Evolutionary conservation across 2,797 vertebrate species (phyloP).

Genomic region (Epinephelus awoara): DNA sequence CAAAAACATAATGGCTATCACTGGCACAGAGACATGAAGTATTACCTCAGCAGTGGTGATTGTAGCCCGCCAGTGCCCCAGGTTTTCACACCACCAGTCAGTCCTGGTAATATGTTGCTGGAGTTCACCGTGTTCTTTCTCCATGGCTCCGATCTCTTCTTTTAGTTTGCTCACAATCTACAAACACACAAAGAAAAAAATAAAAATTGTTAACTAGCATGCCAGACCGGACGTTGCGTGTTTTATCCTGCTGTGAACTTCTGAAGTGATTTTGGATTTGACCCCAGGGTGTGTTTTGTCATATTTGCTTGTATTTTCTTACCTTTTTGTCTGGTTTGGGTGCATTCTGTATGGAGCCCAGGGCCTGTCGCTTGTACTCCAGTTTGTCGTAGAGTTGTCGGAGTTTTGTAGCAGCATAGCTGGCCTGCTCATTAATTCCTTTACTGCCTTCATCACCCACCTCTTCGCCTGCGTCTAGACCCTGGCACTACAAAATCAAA

Average conservation of each 20-base stretch:
- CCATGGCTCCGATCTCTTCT: conserved; percentile 95
- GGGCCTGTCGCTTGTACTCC: conserved; percentile 96
- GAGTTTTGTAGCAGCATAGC: conserved; percentile 94
- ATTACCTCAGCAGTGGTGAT: conserved; percentile 91
- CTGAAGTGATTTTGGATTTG: neutral
- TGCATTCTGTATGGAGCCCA: conserved; percentile 95
- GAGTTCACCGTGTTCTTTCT: conserved; percentile 94
- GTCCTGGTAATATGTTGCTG: conserved; percentile 95
- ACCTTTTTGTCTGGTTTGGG: conserved; percentile 99
- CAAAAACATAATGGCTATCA: too few species aligned
- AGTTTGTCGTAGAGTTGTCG: conserved; percentile 94
- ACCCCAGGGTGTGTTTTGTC: neutral
- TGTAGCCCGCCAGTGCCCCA: conserved; percentile 94
- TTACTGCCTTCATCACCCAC: conserved; percentile 89
- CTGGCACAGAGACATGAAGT: too few species aligned
- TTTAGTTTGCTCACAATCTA: conserved; percentile 95
- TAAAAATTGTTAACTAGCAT: neutral
- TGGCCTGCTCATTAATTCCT: conserved; percentile 94
- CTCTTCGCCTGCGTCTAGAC: conserved; percentile 87
- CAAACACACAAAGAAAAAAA: conserved; percentile 17
- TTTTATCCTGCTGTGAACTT: neutral
- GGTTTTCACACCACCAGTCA: conserved; percentile 98
- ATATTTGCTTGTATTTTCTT: conserved; percentile 12
- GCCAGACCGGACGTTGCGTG: neutral
- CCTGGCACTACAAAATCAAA: conserved; percentile 81